phyloP scores from a whole-genome alignment of 2,888 invertebrate species.

The Laspeyria flexula region DNA sequence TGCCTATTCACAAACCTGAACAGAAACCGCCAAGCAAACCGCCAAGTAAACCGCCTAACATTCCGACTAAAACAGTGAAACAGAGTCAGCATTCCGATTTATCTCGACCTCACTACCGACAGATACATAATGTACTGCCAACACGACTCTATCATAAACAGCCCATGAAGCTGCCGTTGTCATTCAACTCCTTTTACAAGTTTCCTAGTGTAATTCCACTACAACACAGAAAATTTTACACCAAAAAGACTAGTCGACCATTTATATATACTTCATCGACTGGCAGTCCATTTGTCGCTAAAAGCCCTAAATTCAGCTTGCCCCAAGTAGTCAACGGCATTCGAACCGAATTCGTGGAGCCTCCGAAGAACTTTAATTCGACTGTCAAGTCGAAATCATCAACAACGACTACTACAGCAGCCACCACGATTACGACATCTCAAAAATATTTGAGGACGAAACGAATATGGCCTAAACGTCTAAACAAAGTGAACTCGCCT shows the following conservation, averaged over 20 bases:
- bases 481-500: constrained; percentile 27
- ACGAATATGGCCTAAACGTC: constrained; percentile 79
- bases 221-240: constrained; percentile 52
- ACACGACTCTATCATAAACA: constrained; percentile 62
- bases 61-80: constrained; percentile 55
- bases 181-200: constrained; percentile 67
- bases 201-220: constrained; percentile 70
- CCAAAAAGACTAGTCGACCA: constrained; percentile 54
- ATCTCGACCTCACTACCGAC: constrained; percentile 58
- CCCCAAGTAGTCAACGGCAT: constrained; percentile 79
- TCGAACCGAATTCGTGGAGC: constrained; percentile 67
- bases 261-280: constrained; percentile 62
- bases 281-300: constrained; percentile 57
- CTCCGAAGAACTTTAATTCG: constrained; percentile 57
- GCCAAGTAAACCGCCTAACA: constrained; percentile 73
- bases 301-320: constrained; percentile 69
- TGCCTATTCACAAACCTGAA: constrained; percentile 57
- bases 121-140: constrained; percentile 55
- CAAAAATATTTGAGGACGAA: constrained; percentile 71
- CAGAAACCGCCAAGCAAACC: constrained; percentile 62
- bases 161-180: constrained; percentile 53
- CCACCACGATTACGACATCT: constrained; percentile 67
- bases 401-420: constrained; percentile 52
- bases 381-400: constrained; percentile 48
- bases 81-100: constrained; percentile 56